Percentiles rank a stretch among this genome's conserved stretches.
phyloP scores from a whole-genome alignment of 2,113 vertebrate genomes.

The Actenoides lindsayi region DNA sequence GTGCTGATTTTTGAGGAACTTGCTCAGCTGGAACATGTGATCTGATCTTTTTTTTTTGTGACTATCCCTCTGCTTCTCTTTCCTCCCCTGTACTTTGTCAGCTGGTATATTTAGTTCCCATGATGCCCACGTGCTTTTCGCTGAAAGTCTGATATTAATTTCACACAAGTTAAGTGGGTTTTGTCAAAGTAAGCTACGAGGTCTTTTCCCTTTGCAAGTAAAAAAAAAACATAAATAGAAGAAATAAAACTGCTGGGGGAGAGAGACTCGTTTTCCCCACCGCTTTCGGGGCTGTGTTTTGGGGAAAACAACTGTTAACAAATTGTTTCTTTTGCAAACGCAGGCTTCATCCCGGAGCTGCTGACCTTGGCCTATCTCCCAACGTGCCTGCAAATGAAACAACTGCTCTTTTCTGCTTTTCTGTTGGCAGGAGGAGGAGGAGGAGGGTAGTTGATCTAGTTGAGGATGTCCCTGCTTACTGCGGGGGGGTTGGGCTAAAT shows the following conservation, averaged over 20 bases:
- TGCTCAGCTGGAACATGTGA: not conserved
- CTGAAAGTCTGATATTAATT: not conserved
- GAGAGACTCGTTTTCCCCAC: not conserved
- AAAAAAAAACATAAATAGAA: not conserved
- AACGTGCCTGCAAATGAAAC: not conserved
- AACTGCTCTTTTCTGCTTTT: not conserved
- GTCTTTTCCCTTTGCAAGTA: not conserved
- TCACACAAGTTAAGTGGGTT: not conserved
- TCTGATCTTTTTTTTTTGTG: not conserved
- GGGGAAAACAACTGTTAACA: not conserved
- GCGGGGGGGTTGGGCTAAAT: no score
- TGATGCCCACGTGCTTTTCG: not conserved
- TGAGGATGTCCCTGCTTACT: no score
- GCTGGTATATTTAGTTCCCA: not conserved
- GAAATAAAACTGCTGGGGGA: not conserved
- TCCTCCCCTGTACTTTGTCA: not conserved
- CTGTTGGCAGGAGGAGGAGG: not conserved
- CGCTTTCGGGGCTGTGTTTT: not conserved
- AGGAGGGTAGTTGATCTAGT: no score
- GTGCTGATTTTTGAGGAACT: not conserved
- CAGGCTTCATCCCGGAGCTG: not conserved
- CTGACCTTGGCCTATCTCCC: not conserved
- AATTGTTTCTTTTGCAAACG: not conserved
- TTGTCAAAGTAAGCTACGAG: not conserved
- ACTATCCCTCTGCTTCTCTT: not conserved